Base-by-base conservation (phyloP, 2,888 invertebrate genomes). In the Onchidella celtica region DNA sequence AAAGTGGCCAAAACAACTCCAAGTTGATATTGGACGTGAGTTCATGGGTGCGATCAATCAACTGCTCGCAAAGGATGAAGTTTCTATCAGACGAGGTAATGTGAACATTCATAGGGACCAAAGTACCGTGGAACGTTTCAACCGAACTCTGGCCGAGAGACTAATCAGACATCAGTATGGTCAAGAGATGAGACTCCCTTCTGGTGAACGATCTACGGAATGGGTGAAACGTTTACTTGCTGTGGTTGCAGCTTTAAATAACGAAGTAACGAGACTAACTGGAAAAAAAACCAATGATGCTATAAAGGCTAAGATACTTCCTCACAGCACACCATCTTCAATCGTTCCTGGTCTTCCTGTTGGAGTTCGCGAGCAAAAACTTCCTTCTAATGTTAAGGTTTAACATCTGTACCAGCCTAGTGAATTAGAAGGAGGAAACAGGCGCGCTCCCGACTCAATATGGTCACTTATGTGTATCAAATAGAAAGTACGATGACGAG, bases 21-120 rank as follows among this genome's bases (percentile, higher is more conserved):
- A 38, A 63, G 36, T 57, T 3, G 78, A 78, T 27, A 32, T 47
- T 17, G 77, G 68, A 36, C 55, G 55, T 17, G 77, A 68, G 24
- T 68, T 77, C n/a, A n/a, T n/a, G n/a, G n/a, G n/a, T n/a, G n/a
- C n/a, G n/a, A n/a, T n/a, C n/a, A n/a, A n/a, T n/a, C n/a, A n/a
- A n/a, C n/a, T n/a, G n/a, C n/a, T n/a, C n/a, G n/a, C n/a, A n/a
- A n/a, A n/a, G n/a, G n/a, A n/a, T n/a, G n/a, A n/a, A n/a, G n/a
- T n/a, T n/a, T n/a, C n/a, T n/a, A n/a, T n/a, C n/a, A n/a, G n/a
- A n/a, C n/a, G n/a, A n/a, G n/a, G n/a, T n/a, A n/a, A n/a, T n/a
- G n/a, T n/a, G n/a, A n/a, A n/a, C n/a, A n/a, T n/a, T n/a, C n/a
- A n/a, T n/a, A n/a, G n/a, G n/a, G n/a, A n/a, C n/a, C n/a, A n/a